phyloP scores from a whole-genome alignment of 2,797 vertebrate genomes.

The Xiphophorus birchmanni region DNA sequence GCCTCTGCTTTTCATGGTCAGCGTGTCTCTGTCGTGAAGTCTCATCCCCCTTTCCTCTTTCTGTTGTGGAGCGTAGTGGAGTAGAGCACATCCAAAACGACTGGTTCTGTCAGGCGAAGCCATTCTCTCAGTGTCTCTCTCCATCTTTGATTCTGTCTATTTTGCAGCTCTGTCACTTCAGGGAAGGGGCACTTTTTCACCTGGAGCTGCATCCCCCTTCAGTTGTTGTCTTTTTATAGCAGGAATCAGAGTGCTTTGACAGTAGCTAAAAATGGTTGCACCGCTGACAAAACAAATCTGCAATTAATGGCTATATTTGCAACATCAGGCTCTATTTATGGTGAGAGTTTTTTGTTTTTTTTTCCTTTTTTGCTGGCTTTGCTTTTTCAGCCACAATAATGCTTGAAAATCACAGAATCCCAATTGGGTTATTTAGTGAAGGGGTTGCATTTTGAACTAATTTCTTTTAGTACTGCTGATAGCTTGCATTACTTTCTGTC shows the following conservation, averaged over 20 bases:
- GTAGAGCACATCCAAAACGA: constrained; percentile 65
- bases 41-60: constrained; percentile 61
- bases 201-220: constrained; percentile 56
- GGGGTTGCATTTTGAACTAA: not conserved
- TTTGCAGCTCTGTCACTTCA: constrained; percentile 66
- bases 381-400: constrained; percentile 1
- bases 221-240: constrained; percentile 73
- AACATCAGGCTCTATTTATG: constrained; percentile 26
- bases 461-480: constrained; percentile 2
- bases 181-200: constrained; percentile 67
- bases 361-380: constrained; percentile 8
- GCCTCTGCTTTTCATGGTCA: constrained; percentile 75
- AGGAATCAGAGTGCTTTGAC: constrained; percentile 62
- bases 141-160: constrained; percentile 64
- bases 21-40: constrained; percentile 65
- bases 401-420: not conserved
- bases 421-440: not conserved
- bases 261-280: constrained; percentile 71
- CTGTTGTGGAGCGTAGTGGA: constrained; percentile 52
- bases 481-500: not conserved
- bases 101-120: constrained; percentile 69
- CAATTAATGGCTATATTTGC: constrained; percentile 63
- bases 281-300: constrained; percentile 50
- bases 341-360: constrained; percentile 14
- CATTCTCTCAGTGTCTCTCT: constrained; percentile 48